Conservation (phyloP, 2,113 vertebrate species). For the Sardina pilchardus region DNA sequence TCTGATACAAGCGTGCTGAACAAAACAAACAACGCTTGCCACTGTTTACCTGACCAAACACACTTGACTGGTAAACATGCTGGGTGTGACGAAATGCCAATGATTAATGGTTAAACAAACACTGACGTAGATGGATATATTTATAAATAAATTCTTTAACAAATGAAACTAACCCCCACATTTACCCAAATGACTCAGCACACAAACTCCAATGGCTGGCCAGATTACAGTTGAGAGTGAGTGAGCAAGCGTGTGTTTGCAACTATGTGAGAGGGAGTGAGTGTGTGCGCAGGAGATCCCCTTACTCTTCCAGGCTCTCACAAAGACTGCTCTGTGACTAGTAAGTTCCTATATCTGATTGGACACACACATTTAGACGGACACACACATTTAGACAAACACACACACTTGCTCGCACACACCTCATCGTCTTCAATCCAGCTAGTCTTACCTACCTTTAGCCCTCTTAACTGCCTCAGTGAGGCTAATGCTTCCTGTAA, state of each 20-base stretch:
- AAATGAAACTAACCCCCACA: background rate
- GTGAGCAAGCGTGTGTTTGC: background rate
- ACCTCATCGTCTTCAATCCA: background rate
- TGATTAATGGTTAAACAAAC: background rate
- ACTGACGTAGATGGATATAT: background rate
- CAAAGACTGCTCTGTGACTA: background rate
- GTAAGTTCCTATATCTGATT: background rate
- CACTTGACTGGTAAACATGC: background rate
- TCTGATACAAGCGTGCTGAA: background rate
- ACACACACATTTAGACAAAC: background rate
- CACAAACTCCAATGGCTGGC: background rate
- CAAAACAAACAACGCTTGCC: background rate
- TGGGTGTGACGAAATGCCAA: background rate
- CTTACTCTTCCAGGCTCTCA: background rate
- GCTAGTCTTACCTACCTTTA: constrained; percentile 7
- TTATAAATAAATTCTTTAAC: background rate
- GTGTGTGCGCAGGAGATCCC: background rate
- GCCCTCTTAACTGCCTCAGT: background rate
- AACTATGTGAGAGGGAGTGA: background rate
- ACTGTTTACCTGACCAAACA: background rate
- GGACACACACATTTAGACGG: background rate
- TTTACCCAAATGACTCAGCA: background rate
- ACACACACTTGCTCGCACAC: constrained; percentile 12
- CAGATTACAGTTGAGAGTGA: background rate
- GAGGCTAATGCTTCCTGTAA: constrained; percentile 12